Base-by-base conservation (phyloP, 2,113 vertebrate genomes). In the Perca fluviatilis region DNA sequence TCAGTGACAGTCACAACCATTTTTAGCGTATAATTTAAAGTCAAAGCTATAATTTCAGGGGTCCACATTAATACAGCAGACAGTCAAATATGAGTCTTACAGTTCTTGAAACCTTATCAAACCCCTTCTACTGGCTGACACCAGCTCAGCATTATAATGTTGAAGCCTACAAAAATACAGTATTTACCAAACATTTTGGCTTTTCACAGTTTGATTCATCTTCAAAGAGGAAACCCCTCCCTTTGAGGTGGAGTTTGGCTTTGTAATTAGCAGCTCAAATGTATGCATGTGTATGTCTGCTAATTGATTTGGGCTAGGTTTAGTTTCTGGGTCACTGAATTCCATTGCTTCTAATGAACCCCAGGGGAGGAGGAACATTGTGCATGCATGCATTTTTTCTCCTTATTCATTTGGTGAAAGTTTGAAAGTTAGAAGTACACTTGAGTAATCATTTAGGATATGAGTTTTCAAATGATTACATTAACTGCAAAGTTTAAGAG, bases 301-400 rank as follows among this genome's bases (percentile, higher is more conserved):
- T 92, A 90, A 93, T 92, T 94, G 86, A 93, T 93, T 90, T 92
- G 84, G 85, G 83, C 88, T 90, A 69, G 77, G 75, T 89, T 93
- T 91, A 89, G 89, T 95, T 95, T 95, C 92, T 95, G 92, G 95
- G 94, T 95, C 94, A 94, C 83, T 94, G 93, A 95, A 95, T 95
- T 92, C 80, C 77, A 93, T 94, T 93, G 90, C 91, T 89, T 40
- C 87, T 95, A 95, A 95, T 95, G 91, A 95, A 95, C 83, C 93
- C 85, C 90, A 14, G 58, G 94, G 90, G 93, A 93, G 71, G 75
- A 82, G 61, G 71, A 89, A 86, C 79, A 84, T 84, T 88, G 86
- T 88, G 82, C 74, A 91, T 71, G 72, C 86, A 86, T 83, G 83
- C 87, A 88, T 77, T 88, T 91, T 86, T 71, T 74, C 49, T 79